Conservation (phyloP, 2,797 vertebrate genomes). For the Molossus alvarezi region DNA sequence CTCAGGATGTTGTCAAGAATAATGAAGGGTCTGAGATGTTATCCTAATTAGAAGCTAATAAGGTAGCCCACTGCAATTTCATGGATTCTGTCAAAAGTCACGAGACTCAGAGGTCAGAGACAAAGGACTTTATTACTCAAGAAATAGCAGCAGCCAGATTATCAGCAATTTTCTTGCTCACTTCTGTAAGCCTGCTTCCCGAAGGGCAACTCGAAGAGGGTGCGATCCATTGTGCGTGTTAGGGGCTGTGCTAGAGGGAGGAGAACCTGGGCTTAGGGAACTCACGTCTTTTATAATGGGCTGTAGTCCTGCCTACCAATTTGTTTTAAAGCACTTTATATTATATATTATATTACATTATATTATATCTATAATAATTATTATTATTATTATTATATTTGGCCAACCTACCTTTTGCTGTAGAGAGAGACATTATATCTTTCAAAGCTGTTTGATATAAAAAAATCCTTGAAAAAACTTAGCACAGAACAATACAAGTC, state of each 20-base stretch:
- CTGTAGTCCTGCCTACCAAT: background rate
- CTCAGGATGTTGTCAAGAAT: background rate
- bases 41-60: background rate
- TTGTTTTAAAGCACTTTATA: background rate
- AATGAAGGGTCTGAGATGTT: background rate
- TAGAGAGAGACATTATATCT: background rate
- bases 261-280: background rate
- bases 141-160: background rate
- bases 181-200: background rate
- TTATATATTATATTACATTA: background rate
- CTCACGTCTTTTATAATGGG: background rate
- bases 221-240: background rate
- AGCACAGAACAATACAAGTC: background rate
- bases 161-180: background rate
- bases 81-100: constrained; percentile 38
- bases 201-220: background rate
- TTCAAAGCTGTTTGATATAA: background rate
- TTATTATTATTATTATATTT: constrained; percentile 10
- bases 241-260: background rate
- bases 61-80: background rate
- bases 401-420: background rate
- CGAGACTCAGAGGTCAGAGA: background rate
- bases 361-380: background rate
- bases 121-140: background rate
- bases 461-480: background rate